These are phyloP conservation scores for Ectropis grisescens DNA, from an alignment of 1,140 invertebrate genomes.

Conservation along the genomic window DNA sequence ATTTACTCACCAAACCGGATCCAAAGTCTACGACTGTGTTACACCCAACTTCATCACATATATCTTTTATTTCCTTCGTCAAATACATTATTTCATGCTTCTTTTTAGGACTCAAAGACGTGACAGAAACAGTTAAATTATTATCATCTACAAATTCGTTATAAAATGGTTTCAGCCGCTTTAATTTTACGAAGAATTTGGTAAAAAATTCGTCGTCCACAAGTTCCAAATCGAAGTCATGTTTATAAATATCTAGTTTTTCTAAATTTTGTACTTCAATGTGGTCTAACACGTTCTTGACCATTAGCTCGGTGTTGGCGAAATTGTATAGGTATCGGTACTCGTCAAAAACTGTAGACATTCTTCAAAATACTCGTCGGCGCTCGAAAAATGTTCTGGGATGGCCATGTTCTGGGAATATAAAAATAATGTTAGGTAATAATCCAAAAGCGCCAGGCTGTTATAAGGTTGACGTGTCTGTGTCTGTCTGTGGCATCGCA, in stretches of 20 bases:
- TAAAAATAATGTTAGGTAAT: too few species aligned
- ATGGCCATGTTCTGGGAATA: slow-evolving; percentile 30
- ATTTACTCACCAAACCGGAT: slow-evolving; percentile 77
- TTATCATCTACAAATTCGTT: too few species aligned
- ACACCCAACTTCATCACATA: slow-evolving; percentile 67
- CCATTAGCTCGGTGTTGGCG: slow-evolving; percentile 77
- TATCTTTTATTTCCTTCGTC: slow-evolving; percentile 69
- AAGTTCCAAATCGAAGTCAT: too few species aligned
- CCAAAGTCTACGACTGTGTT: slow-evolving; percentile 83
- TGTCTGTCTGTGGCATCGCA: too few species aligned
- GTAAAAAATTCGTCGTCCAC: too few species aligned
- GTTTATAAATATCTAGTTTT: slow-evolving; percentile 18
- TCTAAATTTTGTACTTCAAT: slow-evolving; percentile 39
- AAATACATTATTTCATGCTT: slow-evolving; percentile 77
- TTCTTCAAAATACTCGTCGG: slow-evolving; percentile 71
- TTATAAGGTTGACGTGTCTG: too few species aligned
- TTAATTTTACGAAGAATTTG: too few species aligned
- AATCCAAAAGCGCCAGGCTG: too few species aligned
- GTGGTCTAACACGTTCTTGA: slow-evolving; percentile 64
- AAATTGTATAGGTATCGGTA: slow-evolving; percentile 77
- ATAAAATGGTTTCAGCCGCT: too few species aligned
- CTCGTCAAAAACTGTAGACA: slow-evolving; percentile 71
- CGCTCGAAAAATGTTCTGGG: slow-evolving; percentile 26
- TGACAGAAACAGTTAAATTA: too few species aligned
- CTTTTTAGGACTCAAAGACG: slow-evolving; percentile 75